Evolutionary conservation across 2,797 vertebrate species (phyloP), one percentile per base, ranked within the genome.

Genomic region (Picus viridis): DNA sequence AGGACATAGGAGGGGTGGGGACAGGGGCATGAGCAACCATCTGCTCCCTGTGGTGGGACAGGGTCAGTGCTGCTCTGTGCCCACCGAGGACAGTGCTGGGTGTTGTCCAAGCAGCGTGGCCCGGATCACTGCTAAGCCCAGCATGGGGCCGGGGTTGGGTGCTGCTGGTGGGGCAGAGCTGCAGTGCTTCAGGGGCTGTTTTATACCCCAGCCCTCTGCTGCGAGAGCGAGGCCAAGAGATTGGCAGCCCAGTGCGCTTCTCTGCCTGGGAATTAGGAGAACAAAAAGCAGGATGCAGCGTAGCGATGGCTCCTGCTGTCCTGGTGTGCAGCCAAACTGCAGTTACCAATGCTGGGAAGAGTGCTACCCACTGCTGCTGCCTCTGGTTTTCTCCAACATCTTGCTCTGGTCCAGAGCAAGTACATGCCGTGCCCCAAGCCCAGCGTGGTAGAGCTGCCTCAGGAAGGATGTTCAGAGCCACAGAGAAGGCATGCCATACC

Each of bases 221-320:
- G 47, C 0, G 0, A 65, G 59, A 70, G 30, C 0, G 0, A 61
- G 45, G 24, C 51, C 0, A 0, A 27, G 59, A 68, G 68, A 64
- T 87, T 26, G 73, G 58, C 72, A 80, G n/a, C 49, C 29, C 43
- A 27, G 29, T 0, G 0, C 29, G 2, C 15, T 61, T 61, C 19
- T 77, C 20, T 80, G 49, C 39, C 12, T 5, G 3, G 36, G 57
- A 89, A 71, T 47, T 29, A 47, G 54, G 27, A 51, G 34, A 51
- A 54, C 10, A 23, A 64, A 62, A 88, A 54, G 10, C 27, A 73
- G 49, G 34, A 19, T 91, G 57, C 14, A 4, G 54, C n/a, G n/a
- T 53, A 80, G 18, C 0, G 0, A 15, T 24, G 30, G 20, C 39
- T 89, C 73, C 74, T 57, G 54, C 1, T 1, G 36, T 54, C 14